Base-by-base conservation (phyloP, 1,140 invertebrate genomes). In the Oscheius sp. region DNA sequence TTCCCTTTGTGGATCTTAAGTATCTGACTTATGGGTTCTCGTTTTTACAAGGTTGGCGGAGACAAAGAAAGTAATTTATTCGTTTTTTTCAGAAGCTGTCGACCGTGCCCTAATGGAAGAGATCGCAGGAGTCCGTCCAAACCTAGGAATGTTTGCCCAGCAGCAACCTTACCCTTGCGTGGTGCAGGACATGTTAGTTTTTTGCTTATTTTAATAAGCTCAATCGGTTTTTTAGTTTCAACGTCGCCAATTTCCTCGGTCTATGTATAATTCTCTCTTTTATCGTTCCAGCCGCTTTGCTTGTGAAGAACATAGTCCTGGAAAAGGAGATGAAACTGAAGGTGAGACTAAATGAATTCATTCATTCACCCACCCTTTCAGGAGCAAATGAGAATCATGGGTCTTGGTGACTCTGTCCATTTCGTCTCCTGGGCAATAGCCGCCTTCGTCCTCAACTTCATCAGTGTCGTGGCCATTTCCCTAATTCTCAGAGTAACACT, bases 221-320 rank as follows among this genome's bases (percentile, higher is more conserved):
- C n/a, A n/a, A n/a, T n/a, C n/a, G n/a, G n/a, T 13, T 34, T 78
- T 81, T 59, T 45, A 79, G 78, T 15, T 80, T 79, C 42, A 73
- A 79, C 38, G 74, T 81, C 13, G 69, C 87, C 71, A 85, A 87
- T 79, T 88, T 88, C 34, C 84, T 87, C 79, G 82, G 84, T 3
- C 71, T 87, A 69, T 88, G 73, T 61, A 66, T 89, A 3, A 83
- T 87, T 0, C 78, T 86, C 90, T 84, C 82, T 13, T 89, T 88
- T 88, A 86, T 89, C 63, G 87, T 91, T 82, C 89, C 91, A 0
- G 89, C 90, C 68, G 90, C 91, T 10, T 91, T 91, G 82, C 90
- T 91, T 29, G 90, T 92, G 4, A 91, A 90, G 80, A 88, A 87
- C 35, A 88, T 91, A 74, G 90, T 91, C n/a, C 86, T 88, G 75